Percentiles rank a stretch among this genome's conserved stretches.
Conservation (phyloP, 2,888 invertebrate species). For the Melanotus villosus region DNA sequence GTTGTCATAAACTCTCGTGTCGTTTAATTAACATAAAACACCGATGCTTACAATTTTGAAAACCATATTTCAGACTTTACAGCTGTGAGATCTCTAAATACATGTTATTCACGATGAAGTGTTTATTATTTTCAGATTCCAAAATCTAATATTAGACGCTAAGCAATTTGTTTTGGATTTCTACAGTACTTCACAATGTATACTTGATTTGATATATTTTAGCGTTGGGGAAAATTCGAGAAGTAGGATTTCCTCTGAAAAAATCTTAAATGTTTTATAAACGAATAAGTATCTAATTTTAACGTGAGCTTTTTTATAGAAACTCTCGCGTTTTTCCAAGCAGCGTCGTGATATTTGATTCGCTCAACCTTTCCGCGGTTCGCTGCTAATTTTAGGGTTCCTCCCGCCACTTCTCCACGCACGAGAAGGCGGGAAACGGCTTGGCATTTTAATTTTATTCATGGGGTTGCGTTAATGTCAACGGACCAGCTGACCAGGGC, state of each 20-base stretch:
- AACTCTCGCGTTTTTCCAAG: conserved; percentile 14
- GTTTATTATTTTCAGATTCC: no score
- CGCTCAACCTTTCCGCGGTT: conserved; percentile 42
- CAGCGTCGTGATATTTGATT: conserved; percentile 36
- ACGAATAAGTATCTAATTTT: conserved; percentile 25
- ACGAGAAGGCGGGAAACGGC: conserved; percentile 40
- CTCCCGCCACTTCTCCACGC: conserved; percentile 28
- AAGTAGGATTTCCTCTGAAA: neutral
- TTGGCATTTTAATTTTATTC: conserved; percentile 56
- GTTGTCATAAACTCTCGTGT: no score
- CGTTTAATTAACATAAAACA: no score
- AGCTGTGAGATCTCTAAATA: no score
- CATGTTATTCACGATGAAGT: no score
- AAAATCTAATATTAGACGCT: no score
- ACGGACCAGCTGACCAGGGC: conserved; percentile 37
- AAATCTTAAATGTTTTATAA: conserved; percentile 12
- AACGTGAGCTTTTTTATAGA: conserved; percentile 22
- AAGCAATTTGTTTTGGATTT: no score
- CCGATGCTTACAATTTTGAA: no score
- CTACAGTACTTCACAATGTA: no score
- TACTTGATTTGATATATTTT: no score
- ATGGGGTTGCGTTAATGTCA: conserved; percentile 53
- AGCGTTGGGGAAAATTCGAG: neutral
- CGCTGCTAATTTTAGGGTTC: conserved; percentile 33
- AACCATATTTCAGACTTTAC: no score